Conservation (phyloP, 2,797 vertebrate species). For the Gila robusta region DNA sequence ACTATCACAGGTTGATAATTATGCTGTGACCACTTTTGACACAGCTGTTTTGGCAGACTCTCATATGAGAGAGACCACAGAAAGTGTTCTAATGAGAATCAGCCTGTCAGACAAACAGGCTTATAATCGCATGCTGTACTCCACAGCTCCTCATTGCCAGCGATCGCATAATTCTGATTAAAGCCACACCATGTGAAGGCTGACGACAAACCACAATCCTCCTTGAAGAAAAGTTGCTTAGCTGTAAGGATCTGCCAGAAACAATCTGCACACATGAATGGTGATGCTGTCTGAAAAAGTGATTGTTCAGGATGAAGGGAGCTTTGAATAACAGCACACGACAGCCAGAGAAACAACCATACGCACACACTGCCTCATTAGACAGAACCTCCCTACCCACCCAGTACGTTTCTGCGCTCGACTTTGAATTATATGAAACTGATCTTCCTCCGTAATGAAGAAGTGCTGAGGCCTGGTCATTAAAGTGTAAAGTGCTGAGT, state of each 20-base stretch:
- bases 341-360: constrained; percentile 27
- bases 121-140: constrained; percentile 62
- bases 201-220: constrained; percentile 26
- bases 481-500: constrained; percentile 63
- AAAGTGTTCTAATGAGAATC: constrained; percentile 64
- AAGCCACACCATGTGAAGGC: constrained; percentile 42
- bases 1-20: constrained; percentile 62
- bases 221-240: constrained; percentile 29
- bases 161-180: constrained; percentile 63
- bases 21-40: constrained; percentile 58
- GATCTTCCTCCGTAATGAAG: constrained; percentile 65
- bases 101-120: constrained; percentile 64
- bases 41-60: constrained; percentile 56
- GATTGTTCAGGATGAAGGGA: constrained; percentile 38
- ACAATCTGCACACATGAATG: constrained; percentile 32
- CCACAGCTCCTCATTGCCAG: constrained; percentile 53
- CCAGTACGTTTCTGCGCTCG: constrained; percentile 19
- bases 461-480: constrained; percentile 65
- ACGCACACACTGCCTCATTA: constrained; percentile 5
- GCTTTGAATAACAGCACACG: constrained; percentile 36
- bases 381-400: constrained; percentile 11
- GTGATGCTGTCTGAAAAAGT: constrained; percentile 31
- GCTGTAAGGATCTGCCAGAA: constrained; percentile 42
- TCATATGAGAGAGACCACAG: constrained; percentile 60
- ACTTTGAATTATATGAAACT: constrained; percentile 63